Base-by-base conservation (phyloP, 2,797 vertebrate genomes). In the Coilia nasus region DNA sequence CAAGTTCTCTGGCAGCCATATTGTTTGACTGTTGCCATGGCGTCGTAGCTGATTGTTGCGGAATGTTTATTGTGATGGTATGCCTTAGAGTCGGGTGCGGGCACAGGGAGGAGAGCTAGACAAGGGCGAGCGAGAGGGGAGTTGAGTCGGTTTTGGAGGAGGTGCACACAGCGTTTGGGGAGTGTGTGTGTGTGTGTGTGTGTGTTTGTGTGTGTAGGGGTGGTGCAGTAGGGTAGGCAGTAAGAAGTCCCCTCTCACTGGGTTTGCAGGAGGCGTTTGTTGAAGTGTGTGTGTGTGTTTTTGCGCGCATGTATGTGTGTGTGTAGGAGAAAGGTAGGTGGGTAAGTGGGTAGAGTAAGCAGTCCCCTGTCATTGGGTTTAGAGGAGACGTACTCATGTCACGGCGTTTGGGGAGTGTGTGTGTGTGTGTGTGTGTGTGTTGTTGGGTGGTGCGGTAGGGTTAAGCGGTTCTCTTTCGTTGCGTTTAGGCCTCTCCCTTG, bases 61-160 rank as follows among this genome's bases (percentile, higher is more conserved):
- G 93, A 93, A 94, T 94, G 87, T 94, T 93, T 93, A 92, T 91
- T 86, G 89, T 90, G 91, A 89, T 91, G 90, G 88, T 90, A 91
- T 87, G 71, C 31, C 87, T 88, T 90, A 93, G 88, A 91, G 91
- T 92, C 87, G 92, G 85, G 85, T 88, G 90, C 90, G 84, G 81
- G 85, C 87, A 83, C 54, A 80, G 19, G 71, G 17, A 9, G 50
- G 50, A 54, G 50, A 54, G 50, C 35, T 41, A 41, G 2, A 41
- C 7, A 54, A 10, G 14, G 50, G 50, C 7, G 9, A 54, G 50
- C 2, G 50, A 54, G 50, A 9, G 50, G 14, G 50, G 50, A 54
- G 50, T 9, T 6, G 2, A 1, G 12, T 54, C 12, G 3, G 50
- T 54, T 54, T 9, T 35, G 14, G 28, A 84, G 87, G 88, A 87